These are phyloP conservation scores for Ochropleura plecta DNA, from an alignment of 2,888 invertebrate species.

Conservation along the genomic window DNA sequence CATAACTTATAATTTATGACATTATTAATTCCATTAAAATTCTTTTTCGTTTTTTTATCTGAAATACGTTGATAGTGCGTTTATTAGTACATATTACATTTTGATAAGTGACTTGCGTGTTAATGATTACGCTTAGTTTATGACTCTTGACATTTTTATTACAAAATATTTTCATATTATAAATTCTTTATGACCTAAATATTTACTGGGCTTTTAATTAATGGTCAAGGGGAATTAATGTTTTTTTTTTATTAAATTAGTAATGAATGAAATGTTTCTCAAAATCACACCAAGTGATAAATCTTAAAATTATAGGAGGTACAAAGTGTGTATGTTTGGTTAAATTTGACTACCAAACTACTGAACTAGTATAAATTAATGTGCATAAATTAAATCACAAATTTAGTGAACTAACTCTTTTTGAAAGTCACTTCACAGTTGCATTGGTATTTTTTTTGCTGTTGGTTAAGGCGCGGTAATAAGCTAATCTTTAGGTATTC, in stretches of 20 bases:
- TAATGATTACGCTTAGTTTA: conserved; percentile 50
- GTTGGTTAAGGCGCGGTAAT: too few species aligned
- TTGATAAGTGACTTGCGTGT: conserved; percentile 49
- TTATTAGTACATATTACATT: background rate
- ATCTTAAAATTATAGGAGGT: background rate
- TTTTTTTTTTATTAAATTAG: background rate
- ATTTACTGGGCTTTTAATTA: conserved; percentile 11
- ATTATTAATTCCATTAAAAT: background rate
- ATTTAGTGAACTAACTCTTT: background rate
- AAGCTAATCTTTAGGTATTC: too few species aligned
- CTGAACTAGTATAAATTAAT: background rate
- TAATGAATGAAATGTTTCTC: background rate
- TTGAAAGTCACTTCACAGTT: background rate
- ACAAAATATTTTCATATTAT: conserved; percentile 29
- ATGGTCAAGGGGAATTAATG: background rate
- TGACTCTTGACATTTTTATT: conserved; percentile 43
- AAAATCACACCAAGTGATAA: background rate
- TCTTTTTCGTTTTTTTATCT: conserved; percentile 11
- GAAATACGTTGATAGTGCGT: conserved; percentile 17
- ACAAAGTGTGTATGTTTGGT: too few species aligned
- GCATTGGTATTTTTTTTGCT: too few species aligned
- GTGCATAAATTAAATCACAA: background rate
- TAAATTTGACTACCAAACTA: too few species aligned
- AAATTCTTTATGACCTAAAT: conserved; percentile 26
- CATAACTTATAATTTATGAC: conserved; percentile 15